A percentile compares a stretch with the other conserved stretches of the same genome.
Conservation (phyloP, 2,888 invertebrate species). For the Ophion slaviceki region DNA sequence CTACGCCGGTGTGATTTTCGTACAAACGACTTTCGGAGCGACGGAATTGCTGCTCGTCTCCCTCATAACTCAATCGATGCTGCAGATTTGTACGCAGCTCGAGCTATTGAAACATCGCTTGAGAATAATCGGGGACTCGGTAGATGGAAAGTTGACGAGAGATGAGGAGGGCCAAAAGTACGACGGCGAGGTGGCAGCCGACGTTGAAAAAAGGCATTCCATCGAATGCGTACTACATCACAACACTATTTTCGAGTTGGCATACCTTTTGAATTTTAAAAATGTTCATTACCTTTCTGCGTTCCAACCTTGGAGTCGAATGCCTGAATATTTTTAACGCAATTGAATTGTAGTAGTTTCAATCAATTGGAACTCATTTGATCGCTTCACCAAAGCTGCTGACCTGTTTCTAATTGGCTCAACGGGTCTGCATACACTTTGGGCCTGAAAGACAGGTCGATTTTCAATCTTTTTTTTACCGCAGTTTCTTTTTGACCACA, state of each 20-base stretch:
- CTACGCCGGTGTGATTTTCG: slow-evolving; percentile 1
- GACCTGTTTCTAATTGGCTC: too few species aligned
- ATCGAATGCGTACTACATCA: slow-evolving; percentile 31
- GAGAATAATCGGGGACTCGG: neutral
- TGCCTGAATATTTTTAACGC: too few species aligned
- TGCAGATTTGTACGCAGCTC: slow-evolving; percentile 29
- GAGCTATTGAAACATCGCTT: slow-evolving; percentile 21
- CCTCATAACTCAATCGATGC: slow-evolving; percentile 22
- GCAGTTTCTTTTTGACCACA: too few species aligned
- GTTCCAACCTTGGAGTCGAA: too few species aligned
- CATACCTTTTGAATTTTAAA: neutral
- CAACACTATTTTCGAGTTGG: slow-evolving; percentile 26
- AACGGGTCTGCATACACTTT: too few species aligned
- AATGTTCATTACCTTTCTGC: neutral
- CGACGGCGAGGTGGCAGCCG: neutral
- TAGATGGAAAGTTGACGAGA: neutral
- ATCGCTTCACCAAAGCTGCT: too few species aligned
- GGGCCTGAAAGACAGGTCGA: too few species aligned
- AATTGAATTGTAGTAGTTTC: too few species aligned
- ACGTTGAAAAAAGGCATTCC: neutral
- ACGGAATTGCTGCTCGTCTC: neutral
- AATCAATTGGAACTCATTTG: too few species aligned
- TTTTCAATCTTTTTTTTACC: too few species aligned
- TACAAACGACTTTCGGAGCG: neutral
- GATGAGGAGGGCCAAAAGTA: neutral